Evolutionary conservation across 1,140 invertebrate species (phyloP).

Genomic region (Brevipalpus yothersi): DNA sequence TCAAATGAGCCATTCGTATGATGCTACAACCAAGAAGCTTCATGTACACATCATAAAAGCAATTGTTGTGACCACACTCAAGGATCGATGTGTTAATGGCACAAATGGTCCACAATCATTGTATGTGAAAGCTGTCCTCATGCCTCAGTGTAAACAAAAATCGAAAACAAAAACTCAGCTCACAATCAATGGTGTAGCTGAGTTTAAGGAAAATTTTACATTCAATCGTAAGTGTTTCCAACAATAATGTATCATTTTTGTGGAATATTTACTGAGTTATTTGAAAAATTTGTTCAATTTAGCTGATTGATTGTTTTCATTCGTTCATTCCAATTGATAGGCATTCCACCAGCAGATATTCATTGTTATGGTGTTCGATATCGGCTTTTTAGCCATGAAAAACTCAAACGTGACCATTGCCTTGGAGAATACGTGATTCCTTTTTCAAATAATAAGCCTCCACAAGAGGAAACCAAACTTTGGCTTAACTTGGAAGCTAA

Average conservation of each 20-base stretch:
- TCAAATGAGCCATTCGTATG: conserved; percentile 64
- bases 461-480: conserved; percentile 58
- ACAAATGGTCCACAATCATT: conserved; percentile 34
- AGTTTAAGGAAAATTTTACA: conserved; percentile 74
- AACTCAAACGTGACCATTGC: conserved; percentile 63
- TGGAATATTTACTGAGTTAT: conserved; percentile 30
- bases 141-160: conserved; percentile 74
- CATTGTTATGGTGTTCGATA: conserved; percentile 66
- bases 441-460: conserved; percentile 61
- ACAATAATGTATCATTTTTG: too few species aligned
- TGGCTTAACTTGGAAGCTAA: conserved; percentile 63
- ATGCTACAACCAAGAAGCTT: conserved; percentile 64
- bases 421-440: conserved; percentile 69
- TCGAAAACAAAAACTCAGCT: conserved; percentile 64
- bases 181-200: conserved; percentile 56
- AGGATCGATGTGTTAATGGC: conserved; percentile 29
- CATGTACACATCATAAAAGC: conserved; percentile 67
- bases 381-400: conserved; percentile 64
- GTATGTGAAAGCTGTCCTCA: conserved; percentile 51
- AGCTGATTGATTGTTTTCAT: too few species aligned
- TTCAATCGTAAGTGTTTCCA: conserved; percentile 33
- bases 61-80: conserved; percentile 37
- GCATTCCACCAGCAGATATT: conserved; percentile 42
- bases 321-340: background rate
- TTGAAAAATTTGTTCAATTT: too few species aligned